Evolutionary conservation across 2,888 invertebrate species (phyloP), one percentile per base, ranked within the genome.

Genomic region (Zele albiditarsus): DNA sequence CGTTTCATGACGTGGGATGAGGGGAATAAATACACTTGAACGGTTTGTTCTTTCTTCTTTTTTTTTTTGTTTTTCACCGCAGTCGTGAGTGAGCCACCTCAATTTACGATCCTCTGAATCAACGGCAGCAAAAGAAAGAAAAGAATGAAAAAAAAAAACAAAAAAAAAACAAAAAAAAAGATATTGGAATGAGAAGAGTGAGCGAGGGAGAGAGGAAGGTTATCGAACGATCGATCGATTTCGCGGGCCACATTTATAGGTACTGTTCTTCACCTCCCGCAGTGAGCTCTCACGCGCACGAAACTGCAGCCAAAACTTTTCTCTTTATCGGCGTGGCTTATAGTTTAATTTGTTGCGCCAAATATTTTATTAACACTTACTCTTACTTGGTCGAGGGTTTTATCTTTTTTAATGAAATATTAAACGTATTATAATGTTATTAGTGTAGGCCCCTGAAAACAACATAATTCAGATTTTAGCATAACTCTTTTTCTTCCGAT

Each of bases 311-410:
- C 53, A 2, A 53, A 53, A 53, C n/a, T 20, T 53, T 20, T 53
- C 65, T 60, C 42, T 42, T 63, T 20, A 65, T 69, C 70, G 69
- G 75, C 82, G 81, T 80, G 83, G 80, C 76, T 79, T 80, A 80
- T 79, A 31, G 38, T 33, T 20, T 12, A 63, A 38, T 53, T 23
- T 20, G 20, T 42, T 16, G 5, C 8, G 6, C 8, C n/a, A 8
- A 53, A 8, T 23, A 20, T 53, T 53, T 53, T 8, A 53, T 53
- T n/a, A 53, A 23, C 16, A 46, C 16, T 53, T 53, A 8, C 5
- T 53, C 6, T 4, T 53, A 53, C 38, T 20, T 5, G 20, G 8
- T 42, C 42, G n/a, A n/a, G n/a, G n/a, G n/a, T n/a, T n/a, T n/a
- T n/a, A n/a, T n/a, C n/a, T n/a, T n/a, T n/a, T n/a, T n/a, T n/a